Base-by-base conservation (phyloP, 2,113 vertebrate genomes). In the Plecotus auritus region DNA sequence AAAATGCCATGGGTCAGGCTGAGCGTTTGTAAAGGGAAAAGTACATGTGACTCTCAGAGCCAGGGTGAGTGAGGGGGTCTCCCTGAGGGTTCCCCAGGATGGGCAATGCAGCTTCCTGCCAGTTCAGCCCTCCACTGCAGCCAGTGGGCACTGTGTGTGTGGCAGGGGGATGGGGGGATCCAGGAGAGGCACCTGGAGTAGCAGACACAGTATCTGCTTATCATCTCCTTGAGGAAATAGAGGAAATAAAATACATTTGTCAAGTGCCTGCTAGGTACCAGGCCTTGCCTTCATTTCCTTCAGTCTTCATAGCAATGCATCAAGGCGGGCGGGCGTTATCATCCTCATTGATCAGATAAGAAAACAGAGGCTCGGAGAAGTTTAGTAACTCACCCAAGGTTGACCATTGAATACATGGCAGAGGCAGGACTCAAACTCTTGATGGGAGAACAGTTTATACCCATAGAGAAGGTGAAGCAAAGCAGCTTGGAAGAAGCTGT, bases 21-120 rank as follows among this genome's bases (percentile, higher is more conserved):
- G 89, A 90, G 85, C n/a, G 81, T 84, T 93, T 69, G 70, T 93
- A 80, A 94, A 96, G 87, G 35, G 87, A 30, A 77, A 76, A 86
- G 45, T 40, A 17, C n/a, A 49, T 23, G 28, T 22, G 45, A 66
- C 73, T 74, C 70, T 81, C 47, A 5, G 45, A 66, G 51, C 17
- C 64, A 12, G 76, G 32, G 23, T 9, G 59, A 61, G 45, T 1
- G 64, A 9, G 35, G 66, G 9, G 18, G 42, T 89, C 28, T 61
- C 56, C 37, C 70, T 30, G 18, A 73, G 45, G 64, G 73, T 30
- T 40, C 54, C 37, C 88, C 61, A 40, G 9, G 16, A 2, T 4
- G 9, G 49, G n/a, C 66, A 30, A 1, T 1, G 26, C 35, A 66
- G 42, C 81, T 74, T 78, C 80, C 66, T 2, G 9, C 47, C 73